Base-by-base conservation (phyloP, 2,888 invertebrate species). In the Gerosis bhagava region DNA sequence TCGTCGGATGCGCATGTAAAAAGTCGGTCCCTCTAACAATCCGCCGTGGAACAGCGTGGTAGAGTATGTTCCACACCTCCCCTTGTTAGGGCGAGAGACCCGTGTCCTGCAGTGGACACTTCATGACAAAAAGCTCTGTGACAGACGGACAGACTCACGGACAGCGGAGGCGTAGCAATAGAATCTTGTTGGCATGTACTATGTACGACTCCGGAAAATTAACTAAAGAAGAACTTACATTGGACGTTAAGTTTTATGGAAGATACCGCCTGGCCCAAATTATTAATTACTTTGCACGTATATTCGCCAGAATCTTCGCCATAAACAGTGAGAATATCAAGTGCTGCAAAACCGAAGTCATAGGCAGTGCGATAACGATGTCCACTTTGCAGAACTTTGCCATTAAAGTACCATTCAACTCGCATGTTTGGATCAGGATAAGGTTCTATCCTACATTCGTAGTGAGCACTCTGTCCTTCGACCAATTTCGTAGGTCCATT, bases 281-380 rank as follows among this genome's bases (percentile, higher is more conserved):
- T 93, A 75, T 97, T 97, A 42, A 95, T 96, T 37, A 95, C 97
- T 68, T 92, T 93, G 79, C 96, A 96, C 8, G 95, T 95, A 68
- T 97, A 97, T 75, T 96, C 96, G 42, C 98, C 98, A 55, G 96
- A 95, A 77, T 99, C 99, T 86, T 97, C 97, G 11, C 95, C 95
- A 66, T 97, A 97, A 1, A 97, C 97, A 28, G 97, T 96, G 17
- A 98, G 90, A 51, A 99, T 96, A 75, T 99, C 99, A 53, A 99
- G 91, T 41, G 98, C 96, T 47, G 98, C 97, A 80, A 98, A 98
- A 32, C 99, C 99, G 77, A 99, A 99, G 75, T 99, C 98, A 69
- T 95, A 96, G 35, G 97, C 95, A 35, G 98, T 98, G 68, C 97
- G 93, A 90, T 96, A 97, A 53, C 98, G 93, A 72, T 98, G 97